Evolutionary conservation across 2,797 vertebrate species (phyloP).

Genomic region (Coracias cyanogaster): DNA sequence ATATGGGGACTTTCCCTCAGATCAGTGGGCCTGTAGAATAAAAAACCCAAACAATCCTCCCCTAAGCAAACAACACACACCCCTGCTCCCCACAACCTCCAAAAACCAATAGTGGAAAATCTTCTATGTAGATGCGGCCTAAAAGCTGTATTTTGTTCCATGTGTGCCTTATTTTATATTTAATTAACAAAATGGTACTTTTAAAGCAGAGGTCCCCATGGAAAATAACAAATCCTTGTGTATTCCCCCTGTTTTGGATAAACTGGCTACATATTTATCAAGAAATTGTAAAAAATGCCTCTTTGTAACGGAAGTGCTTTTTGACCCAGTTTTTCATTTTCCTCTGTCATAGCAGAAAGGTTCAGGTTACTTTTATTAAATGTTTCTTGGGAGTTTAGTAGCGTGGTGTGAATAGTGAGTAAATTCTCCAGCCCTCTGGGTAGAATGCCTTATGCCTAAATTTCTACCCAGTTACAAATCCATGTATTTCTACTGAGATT

Average conservation of each 20-base stretch:
- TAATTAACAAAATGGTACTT: neutral
- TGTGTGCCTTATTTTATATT: neutral
- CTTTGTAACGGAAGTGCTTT: neutral
- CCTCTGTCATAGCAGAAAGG: neutral
- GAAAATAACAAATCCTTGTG: neutral
- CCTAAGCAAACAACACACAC: neutral
- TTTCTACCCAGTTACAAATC: neutral
- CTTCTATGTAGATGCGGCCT: neutral
- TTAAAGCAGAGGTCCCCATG: neutral
- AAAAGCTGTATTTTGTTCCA: neutral
- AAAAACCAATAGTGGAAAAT: neutral
- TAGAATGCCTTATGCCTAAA: neutral
- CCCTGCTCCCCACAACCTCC: neutral
- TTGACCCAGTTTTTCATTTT: neutral
- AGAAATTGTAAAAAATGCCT: neutral
- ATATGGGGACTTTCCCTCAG: neutral
- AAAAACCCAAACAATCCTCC: neutral
- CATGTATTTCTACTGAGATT: constrained; percentile 26
- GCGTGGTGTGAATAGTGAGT: neutral
- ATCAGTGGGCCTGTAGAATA: neutral
- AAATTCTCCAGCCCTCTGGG: neutral
- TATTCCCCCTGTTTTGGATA: neutral
- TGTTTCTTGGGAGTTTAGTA: neutral
- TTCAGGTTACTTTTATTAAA: neutral
- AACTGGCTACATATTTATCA: neutral